Base-by-base conservation (phyloP, 1,140 invertebrate species). In the Gonioctena quinquepunctata region DNA sequence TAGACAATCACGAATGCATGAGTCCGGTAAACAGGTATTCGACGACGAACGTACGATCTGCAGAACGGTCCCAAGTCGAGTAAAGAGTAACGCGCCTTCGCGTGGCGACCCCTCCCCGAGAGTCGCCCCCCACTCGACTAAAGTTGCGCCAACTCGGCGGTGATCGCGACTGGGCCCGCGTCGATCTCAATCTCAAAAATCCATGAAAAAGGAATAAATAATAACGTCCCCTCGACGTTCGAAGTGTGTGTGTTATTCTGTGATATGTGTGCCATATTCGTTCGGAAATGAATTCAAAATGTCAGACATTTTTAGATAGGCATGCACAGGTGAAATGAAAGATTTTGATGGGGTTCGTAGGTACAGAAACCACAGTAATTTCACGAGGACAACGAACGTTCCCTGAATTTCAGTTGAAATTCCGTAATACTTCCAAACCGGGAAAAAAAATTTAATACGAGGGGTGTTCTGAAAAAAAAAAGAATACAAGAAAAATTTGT, bases 131-230 rank as follows among this genome's bases (percentile, higher is more conserved):
- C 71, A 63, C 42, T 64, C 62, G 49, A 27, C 70, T 69, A 70
- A 72, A 66, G 72, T 75, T 83, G 82, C 82, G 82, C 80, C 73
- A 75, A 74, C 33, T 42, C 16, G 33, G 33, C 33, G 33, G 33
- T 22, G 56, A 66, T 70, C 74, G 67, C 63, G 68, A 77, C 71
- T 68, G 73, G 80, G 74, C 81, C 81, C 81, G 82, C 82, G 82
- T 80, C 82, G 82, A 78, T 78, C 77, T 73, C 76, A 82, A 82
- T 83, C 80, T 81, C 80, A 81, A 82, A 83, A 82, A 83, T 83
- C 81, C 80, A 82, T 81, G 81, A 79, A 82, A 82, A 83, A 81
- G 76, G 80, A 80, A 82, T 82, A 81, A 81, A 83, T 82, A 81
- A 79, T 81, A 77, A 69, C 68, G 25, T 70, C 60, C 60, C 60